Percentiles rank a stretch among this genome's conserved stretches.
Conservation (phyloP, 2,113 vertebrate genomes). For the Mormyrus iriodes region DNA sequence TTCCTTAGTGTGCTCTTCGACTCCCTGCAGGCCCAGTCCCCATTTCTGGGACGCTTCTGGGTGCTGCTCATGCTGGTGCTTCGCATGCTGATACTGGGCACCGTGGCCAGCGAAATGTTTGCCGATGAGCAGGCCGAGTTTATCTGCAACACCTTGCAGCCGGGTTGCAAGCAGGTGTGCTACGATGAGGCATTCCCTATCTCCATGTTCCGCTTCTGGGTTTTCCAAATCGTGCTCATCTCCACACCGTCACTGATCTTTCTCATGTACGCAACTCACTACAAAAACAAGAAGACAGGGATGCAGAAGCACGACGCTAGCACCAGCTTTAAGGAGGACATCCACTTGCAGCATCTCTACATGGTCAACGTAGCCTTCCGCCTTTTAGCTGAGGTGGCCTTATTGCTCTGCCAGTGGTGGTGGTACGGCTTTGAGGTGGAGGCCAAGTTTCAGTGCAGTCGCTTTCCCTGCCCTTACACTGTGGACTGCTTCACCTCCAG, state of each 20-base stretch:
- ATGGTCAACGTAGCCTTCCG: conserved; percentile 73
- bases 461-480: conserved; percentile 75
- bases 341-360: conserved; percentile 51
- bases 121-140: conserved; percentile 86
- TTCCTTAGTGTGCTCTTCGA: conserved; percentile 75
- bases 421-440: conserved; percentile 81
- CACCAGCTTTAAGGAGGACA: neutral
- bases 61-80: conserved; percentile 85
- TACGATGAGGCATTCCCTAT: conserved; percentile 84
- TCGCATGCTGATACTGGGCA: conserved; percentile 82
- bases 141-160: conserved; percentile 83
- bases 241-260: conserved; percentile 79
- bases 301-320: neutral
- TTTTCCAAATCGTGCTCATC: conserved; percentile 85
- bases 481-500: conserved; percentile 91
- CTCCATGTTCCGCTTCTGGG: conserved; percentile 91
- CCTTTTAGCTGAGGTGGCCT: conserved; percentile 70
- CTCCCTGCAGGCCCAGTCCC: conserved; percentile 73
- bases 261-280: conserved; percentile 77
- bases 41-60: conserved; percentile 86
- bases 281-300: conserved; percentile 57
- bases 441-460: conserved; percentile 70
- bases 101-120: conserved; percentile 81
- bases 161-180: conserved; percentile 46
- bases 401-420: conserved; percentile 72